Conservation (phyloP, 2,113 vertebrate species). For the Labrus mixtus region DNA sequence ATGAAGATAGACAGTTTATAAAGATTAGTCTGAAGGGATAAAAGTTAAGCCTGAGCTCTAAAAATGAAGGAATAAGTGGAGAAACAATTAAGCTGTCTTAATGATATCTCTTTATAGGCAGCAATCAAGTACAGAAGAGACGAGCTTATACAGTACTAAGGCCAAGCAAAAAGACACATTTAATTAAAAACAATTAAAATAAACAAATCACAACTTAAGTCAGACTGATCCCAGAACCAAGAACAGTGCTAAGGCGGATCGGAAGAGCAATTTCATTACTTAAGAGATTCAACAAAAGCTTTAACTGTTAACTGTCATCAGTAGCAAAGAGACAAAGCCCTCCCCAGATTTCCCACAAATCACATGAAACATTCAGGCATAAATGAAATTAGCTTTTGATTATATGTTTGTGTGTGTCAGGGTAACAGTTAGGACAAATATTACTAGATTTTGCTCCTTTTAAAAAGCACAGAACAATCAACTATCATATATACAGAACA, state of each 20-base stretch:
- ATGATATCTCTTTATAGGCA: constrained; percentile 42
- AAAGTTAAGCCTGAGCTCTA: constrained; percentile 25
- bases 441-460: constrained; percentile 38
- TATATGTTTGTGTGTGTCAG: constrained; percentile 16
- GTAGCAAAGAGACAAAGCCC: constrained; percentile 49
- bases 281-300: constrained; percentile 38
- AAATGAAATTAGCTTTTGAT: constrained; percentile 49
- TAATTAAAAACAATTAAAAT: constrained; percentile 20
- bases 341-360: constrained; percentile 44
- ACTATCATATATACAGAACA: constrained; percentile 38
- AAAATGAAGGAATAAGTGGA: constrained; percentile 18
- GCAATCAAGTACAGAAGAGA: constrained; percentile 47
- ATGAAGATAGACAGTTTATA: constrained; percentile 38
- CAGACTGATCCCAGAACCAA: constrained; percentile 67
- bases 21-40: constrained; percentile 43
- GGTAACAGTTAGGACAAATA: constrained; percentile 32
- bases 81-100: constrained; percentile 26
- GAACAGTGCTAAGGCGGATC: constrained; percentile 41
- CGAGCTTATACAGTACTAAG: constrained; percentile 45
- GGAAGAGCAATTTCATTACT: constrained; percentile 38
- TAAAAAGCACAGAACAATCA: constrained; percentile 54
- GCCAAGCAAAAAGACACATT: constrained; percentile 40
- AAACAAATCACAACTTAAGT: constrained; percentile 30
- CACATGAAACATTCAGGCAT: constrained; percentile 57
- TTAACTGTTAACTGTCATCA: constrained; percentile 43